Evolutionary conservation across 2,888 invertebrate species (phyloP), one percentile per base, ranked within the genome.

Genomic region (Pyrochroa serraticornis): DNA sequence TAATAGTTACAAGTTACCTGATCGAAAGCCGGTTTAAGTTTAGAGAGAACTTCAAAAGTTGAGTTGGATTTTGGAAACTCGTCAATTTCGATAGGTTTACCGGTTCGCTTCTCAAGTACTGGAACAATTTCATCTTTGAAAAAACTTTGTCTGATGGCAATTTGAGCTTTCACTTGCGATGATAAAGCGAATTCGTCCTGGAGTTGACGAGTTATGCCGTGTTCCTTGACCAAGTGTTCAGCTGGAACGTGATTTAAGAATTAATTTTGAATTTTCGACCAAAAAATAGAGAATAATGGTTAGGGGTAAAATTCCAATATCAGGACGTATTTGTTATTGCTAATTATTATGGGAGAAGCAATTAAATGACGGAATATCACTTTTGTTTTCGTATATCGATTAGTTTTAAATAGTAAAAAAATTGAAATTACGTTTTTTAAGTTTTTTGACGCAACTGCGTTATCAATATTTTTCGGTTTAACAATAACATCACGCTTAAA

Each of bases 111-210:
- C n/a, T 69, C 66, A 6, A 62, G 52, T 30, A 93, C 86, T 0
- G 88, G 82, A 37, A 89, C 83, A 55, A 92, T 90, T 83, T 93
- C 93, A 38, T 85, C 82, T 1, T 82, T 76, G 71, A 93, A 92
- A 67, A 82, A 78, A 0, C 88, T 88, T 58, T 80, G 81, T 45
- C 81, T 78, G 66, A 86, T 84, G 0, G 92, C 89, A 8, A 68
- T 71, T 65, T 85, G 85, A 33, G 86, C 83, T 71, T 85, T 86
- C 41, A 81, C 79, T 71, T 93, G 93, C 1, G 92, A 92, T 44
- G 79, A 72, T 0, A 82, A 77, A 0, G 93, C 89, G 76, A 82
- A 88, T 22, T 80, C 74, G 72, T 93, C 93, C 76, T 93, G 93
- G 7, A 85, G 85, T 72, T 83, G 82, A 57, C 92, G 82, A 7